Percentiles rank a stretch among this genome's conserved stretches.
phyloP scores from a whole-genome alignment of 1,140 invertebrate genomes.

The Drosophila mojavensis region DNA sequence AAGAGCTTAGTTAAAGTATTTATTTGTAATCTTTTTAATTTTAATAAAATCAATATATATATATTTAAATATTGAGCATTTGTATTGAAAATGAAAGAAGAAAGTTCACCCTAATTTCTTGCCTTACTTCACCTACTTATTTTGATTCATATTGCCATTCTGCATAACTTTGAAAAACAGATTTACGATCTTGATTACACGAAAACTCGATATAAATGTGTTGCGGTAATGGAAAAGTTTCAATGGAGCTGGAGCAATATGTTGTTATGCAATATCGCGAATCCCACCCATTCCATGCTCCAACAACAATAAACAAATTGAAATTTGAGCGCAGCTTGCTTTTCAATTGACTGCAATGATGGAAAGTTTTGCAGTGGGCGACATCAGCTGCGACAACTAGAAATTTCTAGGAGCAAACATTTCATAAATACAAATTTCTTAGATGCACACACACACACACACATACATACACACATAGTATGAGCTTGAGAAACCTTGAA shows the following conservation, averaged over 20 bases:
- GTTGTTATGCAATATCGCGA: constrained; percentile 20
- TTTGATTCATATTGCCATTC: too few species aligned
- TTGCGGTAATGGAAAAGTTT: constrained; percentile 16
- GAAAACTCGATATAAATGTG: neutral
- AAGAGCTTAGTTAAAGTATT: too few species aligned
- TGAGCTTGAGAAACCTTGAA: constrained; percentile 37
- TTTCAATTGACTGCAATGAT: constrained; percentile 61
- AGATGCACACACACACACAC: neutral
- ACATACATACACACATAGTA: neutral
- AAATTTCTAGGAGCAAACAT: constrained; percentile 45
- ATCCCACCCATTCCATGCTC: constrained; percentile 1
- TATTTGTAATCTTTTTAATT: too few species aligned
- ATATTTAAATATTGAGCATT: too few species aligned
- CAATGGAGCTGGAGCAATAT: neutral
- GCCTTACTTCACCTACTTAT: too few species aligned
- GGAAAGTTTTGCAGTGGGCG: constrained; percentile 63
- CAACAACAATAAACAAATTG: constrained; percentile 55
- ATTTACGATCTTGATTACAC: too few species aligned
- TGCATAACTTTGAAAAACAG: too few species aligned
- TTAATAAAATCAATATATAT: too few species aligned
- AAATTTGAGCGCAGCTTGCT: constrained; percentile 52
- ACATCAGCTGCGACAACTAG: constrained; percentile 24
- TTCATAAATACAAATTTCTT: constrained; percentile 22
- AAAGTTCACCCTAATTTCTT: too few species aligned
- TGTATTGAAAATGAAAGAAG: too few species aligned